Evolutionary conservation across 2,797 vertebrate genomes (phyloP), one percentile per base, ranked within the genome.

Genomic region (Pantherophis vulpinus): DNA sequence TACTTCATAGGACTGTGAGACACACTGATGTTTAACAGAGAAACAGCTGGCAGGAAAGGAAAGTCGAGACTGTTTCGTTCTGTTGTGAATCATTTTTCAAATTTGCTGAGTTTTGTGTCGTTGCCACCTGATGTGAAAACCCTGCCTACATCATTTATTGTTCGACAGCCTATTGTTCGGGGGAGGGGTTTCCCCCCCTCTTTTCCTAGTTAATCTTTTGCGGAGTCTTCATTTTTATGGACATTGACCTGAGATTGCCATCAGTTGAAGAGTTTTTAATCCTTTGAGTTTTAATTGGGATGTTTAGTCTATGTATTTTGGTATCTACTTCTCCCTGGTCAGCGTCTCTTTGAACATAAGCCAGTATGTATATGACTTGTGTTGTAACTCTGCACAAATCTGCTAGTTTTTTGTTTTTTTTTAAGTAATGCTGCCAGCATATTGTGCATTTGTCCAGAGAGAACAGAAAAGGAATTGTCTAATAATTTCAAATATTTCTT

Each of bases 121-220:
- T 23, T 83, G 37, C 74, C 37, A 25, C 37, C 74, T 47, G 37
- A 83, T 2, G 4, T 47, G 74, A 83, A 83, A 83, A 47, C 20
- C 4, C 20, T 47, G 74, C 20, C 32, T 12, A 25, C 42, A 2
- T 83, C 25, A 47, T 25, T 47, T 83, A 83, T 37, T 83, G 20
- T 25, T 83, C 42, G 2, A 25, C 42, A 47, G 74, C 12, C 74
- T 25, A 42, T 83, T 47, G 37, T 47, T 10, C 20, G 14, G 4
- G 2, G 47, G 47, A 1, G 5, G 47, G 47, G 2, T 3, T 3
- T 9, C 0, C 1, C 0, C 9, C 0, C n/a, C 20, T 5, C 18
- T 25, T 42, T 47, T 12, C 42, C 20, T n/a, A 66, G 61, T 83
- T 83, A 42, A 47, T 83, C 23, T 83, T 47, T 83, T 47, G 37